These are phyloP conservation scores for Chirona hameri DNA, from an alignment of 2,888 invertebrate species.

Conservation along the genomic window DNA sequence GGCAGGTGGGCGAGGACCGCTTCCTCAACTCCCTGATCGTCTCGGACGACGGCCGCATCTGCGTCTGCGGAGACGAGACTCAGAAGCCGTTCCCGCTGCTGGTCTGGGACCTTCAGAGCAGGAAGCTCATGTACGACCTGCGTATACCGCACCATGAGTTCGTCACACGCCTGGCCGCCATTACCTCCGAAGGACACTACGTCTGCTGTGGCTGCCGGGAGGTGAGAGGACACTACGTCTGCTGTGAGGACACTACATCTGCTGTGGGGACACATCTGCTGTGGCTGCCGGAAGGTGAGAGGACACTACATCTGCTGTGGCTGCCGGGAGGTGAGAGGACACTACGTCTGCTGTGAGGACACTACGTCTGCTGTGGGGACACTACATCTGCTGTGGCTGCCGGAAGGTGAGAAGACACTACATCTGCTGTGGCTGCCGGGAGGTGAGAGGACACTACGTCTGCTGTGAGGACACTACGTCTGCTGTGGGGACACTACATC, in stretches of 20 bases:
- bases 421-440: no score
- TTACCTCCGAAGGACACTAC: constrained; percentile 73
- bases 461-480: no score
- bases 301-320: background rate
- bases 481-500: no score
- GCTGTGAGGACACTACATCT: no score
- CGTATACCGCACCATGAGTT: constrained; percentile 87
- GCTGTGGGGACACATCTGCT: background rate
- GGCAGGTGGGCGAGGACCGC: constrained; percentile 73
- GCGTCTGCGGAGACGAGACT: constrained; percentile 87
- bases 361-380: no score
- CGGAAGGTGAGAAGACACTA: no score
- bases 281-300: background rate
- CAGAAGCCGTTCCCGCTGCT: constrained; percentile 86
- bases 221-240: background rate
- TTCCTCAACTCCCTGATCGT: constrained; percentile 83
- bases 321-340: background rate
- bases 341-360: background rate
- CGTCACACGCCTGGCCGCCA: constrained; percentile 74
- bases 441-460: no score
- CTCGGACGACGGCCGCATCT: constrained; percentile 78
- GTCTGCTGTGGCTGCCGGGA: constrained; percentile 54
- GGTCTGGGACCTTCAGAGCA: constrained; percentile 80
- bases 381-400: no score
- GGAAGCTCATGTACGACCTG: constrained; percentile 79